These are phyloP conservation scores for Protobothrops mucrosquamatus DNA, from an alignment of 2,113 vertebrate genomes.

Conservation along the genomic window DNA sequence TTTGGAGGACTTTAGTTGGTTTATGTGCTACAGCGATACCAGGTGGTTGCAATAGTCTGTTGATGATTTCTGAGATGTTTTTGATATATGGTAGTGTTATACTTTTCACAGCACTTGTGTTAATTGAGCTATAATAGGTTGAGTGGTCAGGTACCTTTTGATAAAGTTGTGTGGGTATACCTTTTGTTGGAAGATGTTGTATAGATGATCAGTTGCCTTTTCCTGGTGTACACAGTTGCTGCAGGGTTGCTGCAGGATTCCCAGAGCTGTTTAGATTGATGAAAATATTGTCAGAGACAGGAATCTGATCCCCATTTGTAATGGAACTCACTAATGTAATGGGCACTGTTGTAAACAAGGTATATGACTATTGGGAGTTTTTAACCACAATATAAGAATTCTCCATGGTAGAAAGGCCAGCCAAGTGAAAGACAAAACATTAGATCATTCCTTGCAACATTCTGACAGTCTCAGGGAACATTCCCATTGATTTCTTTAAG, in stretches of 20 bases:
- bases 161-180: neutral
- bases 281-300: neutral
- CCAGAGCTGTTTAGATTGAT: neutral
- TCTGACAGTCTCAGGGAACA: neutral
- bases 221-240: neutral
- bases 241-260: neutral
- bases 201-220: neutral
- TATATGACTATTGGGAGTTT: neutral
- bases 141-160: neutral
- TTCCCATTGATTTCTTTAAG: slow-evolving; percentile 43
- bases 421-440: slow-evolving; percentile 8
- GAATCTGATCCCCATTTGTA: neutral
- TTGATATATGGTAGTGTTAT: neutral
- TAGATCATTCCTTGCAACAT: neutral
- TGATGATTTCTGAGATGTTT: neutral
- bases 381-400: neutral
- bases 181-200: neutral
- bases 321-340: neutral
- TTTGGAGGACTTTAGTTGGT: neutral
- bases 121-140: neutral
- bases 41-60: neutral
- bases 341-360: neutral
- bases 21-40: neutral
- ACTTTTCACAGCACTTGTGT: neutral
- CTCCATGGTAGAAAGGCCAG: neutral